Base-by-base conservation (phyloP, 1,140 invertebrate genomes). In the Physella acuta region DNA sequence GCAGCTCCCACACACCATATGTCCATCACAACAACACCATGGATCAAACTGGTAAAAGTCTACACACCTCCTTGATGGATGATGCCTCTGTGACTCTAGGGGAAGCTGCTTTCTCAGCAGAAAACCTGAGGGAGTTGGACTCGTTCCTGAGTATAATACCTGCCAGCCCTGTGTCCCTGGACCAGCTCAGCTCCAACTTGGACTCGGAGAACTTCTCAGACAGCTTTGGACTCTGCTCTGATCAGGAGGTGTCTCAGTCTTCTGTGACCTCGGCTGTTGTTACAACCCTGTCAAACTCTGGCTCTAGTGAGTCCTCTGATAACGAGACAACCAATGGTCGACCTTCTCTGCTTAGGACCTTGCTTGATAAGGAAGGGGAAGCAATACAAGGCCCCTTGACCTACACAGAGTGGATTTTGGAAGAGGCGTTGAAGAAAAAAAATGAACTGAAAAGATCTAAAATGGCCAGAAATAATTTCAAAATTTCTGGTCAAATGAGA, bases 331-430 rank as follows among this genome's bases (percentile, higher is more conserved):
- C 39, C 39, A 44, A 44, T 5, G n/a, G 3, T 14, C 51, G 33
- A 1, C 33, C 51, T 16, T 66, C 64, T n/a, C 52, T 66, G 34
- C 53, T 66, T 39, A 30, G 64, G 26, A 66, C 31, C 33, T 36
- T 66, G 20, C 37, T 66, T 20, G 52, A 66, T 26, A 66, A 56
- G 52, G 62, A 64, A 34, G 52, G 64, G 26, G 53, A 11, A 56
- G 26, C n/a, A 55, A 39, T 56, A 28, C 64, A 66, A 56, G 64
- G 64, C 1, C 64, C 64, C 1, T 3, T 66, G 53, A 66, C 64
- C 16, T 56, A 56, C 26, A 34, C 28, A n/a, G 64, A 66, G 24
- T 66, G 64, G 64, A 26, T 66, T n/a, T 24, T 66, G 26, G 34
- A 64, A 24, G 5, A 52, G 30, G n/a, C 62, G 2, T 17, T 64